These are phyloP conservation scores for Mycogona germanica DNA, from an alignment of 2,888 invertebrate genomes.

Conservation along the genomic window DNA sequence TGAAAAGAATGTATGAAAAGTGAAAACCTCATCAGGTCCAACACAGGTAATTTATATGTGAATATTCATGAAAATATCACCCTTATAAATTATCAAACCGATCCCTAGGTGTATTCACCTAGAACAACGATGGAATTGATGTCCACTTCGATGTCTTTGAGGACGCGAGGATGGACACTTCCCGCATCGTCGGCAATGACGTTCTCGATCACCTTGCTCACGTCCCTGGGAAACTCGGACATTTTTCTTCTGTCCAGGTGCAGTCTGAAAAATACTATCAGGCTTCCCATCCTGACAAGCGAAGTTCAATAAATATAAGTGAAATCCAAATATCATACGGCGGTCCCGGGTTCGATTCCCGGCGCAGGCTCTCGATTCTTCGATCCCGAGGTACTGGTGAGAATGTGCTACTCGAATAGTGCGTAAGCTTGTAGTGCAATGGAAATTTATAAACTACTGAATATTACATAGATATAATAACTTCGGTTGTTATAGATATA, in stretches of 20 bases:
- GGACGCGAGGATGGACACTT: conserved; percentile 50
- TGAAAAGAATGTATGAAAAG: too few relatives aligned
- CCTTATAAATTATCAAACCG: too few relatives aligned
- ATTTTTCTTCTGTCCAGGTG: conserved; percentile 69
- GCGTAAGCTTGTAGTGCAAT: not conserved
- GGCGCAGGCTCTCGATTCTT: too few relatives aligned
- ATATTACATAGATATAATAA: conserved; percentile 1
- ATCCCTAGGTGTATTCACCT: conserved; percentile 45
- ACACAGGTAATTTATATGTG: too few relatives aligned
- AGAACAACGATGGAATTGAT: conserved; percentile 56
- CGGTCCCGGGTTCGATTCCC: too few relatives aligned
- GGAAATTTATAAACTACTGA: not conserved
- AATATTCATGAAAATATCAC: too few relatives aligned
- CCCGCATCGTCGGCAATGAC: conserved; percentile 60
- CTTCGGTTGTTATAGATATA: not conserved
- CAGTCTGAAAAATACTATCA: conserved; percentile 63
- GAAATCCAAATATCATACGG: too few relatives aligned
- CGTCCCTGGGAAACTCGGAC: conserved; percentile 60
- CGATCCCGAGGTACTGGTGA: too few relatives aligned
- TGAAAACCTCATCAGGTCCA: too few relatives aligned
- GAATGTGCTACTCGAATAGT: too few relatives aligned
- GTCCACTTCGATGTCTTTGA: conserved; percentile 61
- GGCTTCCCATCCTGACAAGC: conserved; percentile 51
- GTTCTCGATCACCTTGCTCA: conserved; percentile 44
- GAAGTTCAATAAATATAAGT: too few relatives aligned